These are phyloP conservation scores for Crocuta crocuta DNA, from an alignment of 2,113 vertebrate species.

Conservation along the genomic window DNA sequence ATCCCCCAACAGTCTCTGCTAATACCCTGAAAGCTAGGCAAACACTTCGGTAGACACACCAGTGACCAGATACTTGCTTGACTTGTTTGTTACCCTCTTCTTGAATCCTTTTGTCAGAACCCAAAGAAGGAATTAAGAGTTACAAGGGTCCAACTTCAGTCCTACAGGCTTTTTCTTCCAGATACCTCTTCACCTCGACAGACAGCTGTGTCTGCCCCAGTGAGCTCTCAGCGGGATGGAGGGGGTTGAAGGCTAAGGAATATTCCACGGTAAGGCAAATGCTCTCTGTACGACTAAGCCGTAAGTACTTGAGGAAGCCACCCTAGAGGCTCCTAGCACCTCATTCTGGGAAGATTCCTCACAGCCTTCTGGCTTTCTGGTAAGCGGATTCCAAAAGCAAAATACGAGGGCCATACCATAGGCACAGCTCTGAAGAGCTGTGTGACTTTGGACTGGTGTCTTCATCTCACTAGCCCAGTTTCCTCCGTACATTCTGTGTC, in stretches of 20 bases:
- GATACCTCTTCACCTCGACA: not conserved
- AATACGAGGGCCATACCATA: not conserved
- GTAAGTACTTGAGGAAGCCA: not conserved
- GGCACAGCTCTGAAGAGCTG: not conserved
- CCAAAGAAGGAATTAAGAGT: not conserved
- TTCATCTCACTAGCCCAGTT: not conserved
- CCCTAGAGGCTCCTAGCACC: not conserved
- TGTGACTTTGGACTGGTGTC: not conserved
- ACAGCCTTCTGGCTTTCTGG: not conserved
- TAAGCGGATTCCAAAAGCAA: not conserved
- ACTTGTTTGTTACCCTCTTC: slow-evolving; percentile 20
- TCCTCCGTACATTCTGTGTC: not conserved
- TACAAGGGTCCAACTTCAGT: not conserved
- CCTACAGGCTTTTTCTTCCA: not conserved
- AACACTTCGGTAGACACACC: not conserved
- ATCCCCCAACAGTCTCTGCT: not conserved
- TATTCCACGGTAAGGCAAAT: not conserved
- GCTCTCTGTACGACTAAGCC: not conserved
- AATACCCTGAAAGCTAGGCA: not conserved
- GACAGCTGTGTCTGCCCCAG: not conserved
- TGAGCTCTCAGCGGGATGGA: not conserved
- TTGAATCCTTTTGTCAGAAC: not conserved
- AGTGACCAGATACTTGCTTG: not conserved
- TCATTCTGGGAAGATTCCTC: not conserved
- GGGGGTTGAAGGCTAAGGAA: not conserved